phyloP scores from a whole-genome alignment of 2,113 vertebrate species.

The Hirundichthys speculiger region DNA sequence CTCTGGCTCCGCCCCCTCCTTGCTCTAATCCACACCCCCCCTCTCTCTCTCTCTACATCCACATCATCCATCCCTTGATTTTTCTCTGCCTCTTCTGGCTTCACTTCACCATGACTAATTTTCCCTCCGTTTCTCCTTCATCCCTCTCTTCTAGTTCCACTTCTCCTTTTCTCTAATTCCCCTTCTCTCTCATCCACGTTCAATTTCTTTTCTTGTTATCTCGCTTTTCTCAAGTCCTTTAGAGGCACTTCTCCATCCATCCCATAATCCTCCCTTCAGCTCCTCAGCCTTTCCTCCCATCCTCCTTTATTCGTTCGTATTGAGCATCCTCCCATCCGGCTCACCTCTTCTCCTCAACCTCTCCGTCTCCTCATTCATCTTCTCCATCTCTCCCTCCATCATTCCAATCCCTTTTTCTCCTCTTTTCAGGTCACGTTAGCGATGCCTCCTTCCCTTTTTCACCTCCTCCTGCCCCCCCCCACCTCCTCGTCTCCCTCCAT shows the following conservation, averaged over 20 bases:
- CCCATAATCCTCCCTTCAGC: constrained; percentile 7
- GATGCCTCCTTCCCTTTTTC: neutral
- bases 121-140: constrained; percentile 22
- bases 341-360: constrained; percentile 1
- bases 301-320: too few species aligned
- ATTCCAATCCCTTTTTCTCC: constrained; percentile 3
- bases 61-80: neutral
- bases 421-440: constrained; percentile 7
- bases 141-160: constrained; percentile 18
- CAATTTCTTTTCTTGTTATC: neutral
- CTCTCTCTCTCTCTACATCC: neutral
- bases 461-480: neutral
- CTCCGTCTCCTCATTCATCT: constrained; percentile 6
- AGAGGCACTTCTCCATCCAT: neutral
- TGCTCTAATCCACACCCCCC: constrained; percentile 11
- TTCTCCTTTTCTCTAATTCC: neutral
- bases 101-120: constrained; percentile 28
- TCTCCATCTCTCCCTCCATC: neutral
- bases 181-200: neutral
- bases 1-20: neutral
- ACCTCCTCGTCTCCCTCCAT: neutral
- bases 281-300: neutral
- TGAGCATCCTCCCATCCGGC: neutral
- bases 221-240: neutral
- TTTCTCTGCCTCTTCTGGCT: constrained; percentile 5